Percentiles rank a stretch among this genome's conserved stretches.
phyloP scores from a whole-genome alignment of 2,888 invertebrate species.

The Germaria angustata region DNA sequence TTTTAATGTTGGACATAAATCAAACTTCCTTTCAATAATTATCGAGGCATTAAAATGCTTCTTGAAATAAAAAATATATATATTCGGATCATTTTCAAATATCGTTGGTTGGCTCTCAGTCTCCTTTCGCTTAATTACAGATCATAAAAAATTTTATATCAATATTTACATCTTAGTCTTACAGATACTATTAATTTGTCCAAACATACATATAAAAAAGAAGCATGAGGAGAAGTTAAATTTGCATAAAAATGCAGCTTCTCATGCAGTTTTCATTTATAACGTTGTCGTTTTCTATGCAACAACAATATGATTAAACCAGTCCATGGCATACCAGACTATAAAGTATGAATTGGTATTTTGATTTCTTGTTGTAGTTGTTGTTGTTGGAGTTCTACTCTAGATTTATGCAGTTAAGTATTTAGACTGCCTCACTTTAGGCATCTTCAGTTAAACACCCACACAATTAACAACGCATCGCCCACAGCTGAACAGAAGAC shows the following conservation, averaged over 20 bases:
- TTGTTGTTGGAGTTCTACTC: not conserved
- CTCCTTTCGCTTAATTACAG: slow-evolving; percentile 44
- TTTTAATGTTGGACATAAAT: not conserved
- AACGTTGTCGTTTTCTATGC: not conserved
- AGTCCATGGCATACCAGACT: slow-evolving; percentile 48
- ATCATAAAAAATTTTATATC: slow-evolving; percentile 48
- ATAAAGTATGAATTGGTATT: slow-evolving; percentile 13
- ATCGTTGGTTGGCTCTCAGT: not conserved
- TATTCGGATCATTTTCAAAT: slow-evolving; percentile 4
- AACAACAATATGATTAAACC: slow-evolving; percentile 53
- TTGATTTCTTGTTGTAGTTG: not conserved
- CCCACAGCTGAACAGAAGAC: slow-evolving; percentile 58
- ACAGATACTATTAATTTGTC: slow-evolving; percentile 56
- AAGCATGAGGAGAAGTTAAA: slow-evolving; percentile 33
- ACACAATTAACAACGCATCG: slow-evolving; percentile 62
- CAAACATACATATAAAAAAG: slow-evolving; percentile 18
- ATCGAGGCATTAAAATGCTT: not conserved
- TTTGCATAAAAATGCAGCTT: slow-evolving; percentile 58
- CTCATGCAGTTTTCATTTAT: slow-evolving; percentile 14
- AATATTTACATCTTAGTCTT: slow-evolving; percentile 58
- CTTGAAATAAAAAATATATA: not conserved
- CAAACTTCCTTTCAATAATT: not conserved
- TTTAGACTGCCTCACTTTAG: slow-evolving; percentile 51
- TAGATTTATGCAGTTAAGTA: slow-evolving; percentile 14
- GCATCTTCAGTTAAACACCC: slow-evolving; percentile 64